Percentiles rank a stretch among this genome's conserved stretches.
Evolutionary conservation across 2,888 invertebrate genomes (phyloP).

Genomic region (Lapara coniferarum): DNA sequence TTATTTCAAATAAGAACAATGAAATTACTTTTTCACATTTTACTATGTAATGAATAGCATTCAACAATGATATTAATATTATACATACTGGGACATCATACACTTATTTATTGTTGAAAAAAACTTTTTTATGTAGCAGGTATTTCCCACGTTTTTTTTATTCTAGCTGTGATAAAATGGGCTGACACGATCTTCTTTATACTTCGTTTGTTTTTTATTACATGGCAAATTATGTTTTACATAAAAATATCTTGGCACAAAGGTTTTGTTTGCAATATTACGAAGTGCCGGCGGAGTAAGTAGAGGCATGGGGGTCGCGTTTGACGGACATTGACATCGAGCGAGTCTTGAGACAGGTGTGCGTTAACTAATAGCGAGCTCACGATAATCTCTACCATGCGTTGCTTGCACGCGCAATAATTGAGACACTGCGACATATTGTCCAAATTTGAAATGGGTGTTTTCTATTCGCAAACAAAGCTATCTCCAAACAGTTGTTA

Average conservation of each 20-base stretch:
- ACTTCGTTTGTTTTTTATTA: constrained; percentile 3
- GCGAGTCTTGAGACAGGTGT: constrained; percentile 66
- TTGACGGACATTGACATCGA: constrained; percentile 80
- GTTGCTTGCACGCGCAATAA: constrained; percentile 25
- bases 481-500: constrained; percentile 4
- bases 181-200: neutral
- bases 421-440: neutral
- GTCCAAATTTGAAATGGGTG: neutral
- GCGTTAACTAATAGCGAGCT: constrained; percentile 55
- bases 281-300: constrained; percentile 35
- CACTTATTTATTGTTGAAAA: neutral
- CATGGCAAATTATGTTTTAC: neutral
- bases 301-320: constrained; percentile 50
- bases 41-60: too few species aligned
- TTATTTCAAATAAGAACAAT: neutral
- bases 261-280: constrained; percentile 31
- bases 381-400: constrained; percentile 44
- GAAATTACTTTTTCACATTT: too few species aligned
- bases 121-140: neutral
- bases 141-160: neutral
- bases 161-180: neutral
- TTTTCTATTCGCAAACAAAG: neutral
- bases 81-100: too few species aligned
- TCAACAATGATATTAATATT: too few species aligned
- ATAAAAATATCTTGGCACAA: neutral